phyloP scores from a whole-genome alignment of 23 tunicate genomes.

The Trididemnum miniatum region DNA sequence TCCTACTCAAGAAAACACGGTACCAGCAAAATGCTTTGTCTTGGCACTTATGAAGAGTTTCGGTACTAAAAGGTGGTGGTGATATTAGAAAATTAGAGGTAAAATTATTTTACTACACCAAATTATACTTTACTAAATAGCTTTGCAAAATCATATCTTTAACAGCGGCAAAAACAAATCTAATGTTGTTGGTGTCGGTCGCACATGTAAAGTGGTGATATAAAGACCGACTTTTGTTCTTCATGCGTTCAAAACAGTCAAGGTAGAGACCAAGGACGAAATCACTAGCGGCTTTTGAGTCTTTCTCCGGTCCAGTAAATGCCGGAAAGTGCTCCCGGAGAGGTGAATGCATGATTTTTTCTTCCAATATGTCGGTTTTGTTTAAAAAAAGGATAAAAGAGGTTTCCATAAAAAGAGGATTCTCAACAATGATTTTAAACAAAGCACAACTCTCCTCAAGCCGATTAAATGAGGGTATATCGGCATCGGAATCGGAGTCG shows the following conservation, averaged over 20 bases:
- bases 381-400: constrained; percentile 87
- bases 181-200: constrained; percentile 87
- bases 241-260: constrained; percentile 60
- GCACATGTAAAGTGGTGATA: constrained; percentile 93
- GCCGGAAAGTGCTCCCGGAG: constrained; percentile 69
- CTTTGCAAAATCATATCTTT: constrained; percentile 90
- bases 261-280: constrained; percentile 57
- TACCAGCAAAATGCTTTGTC: too few relatives aligned
- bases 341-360: constrained; percentile 65
- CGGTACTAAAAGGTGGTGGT: too few relatives aligned
- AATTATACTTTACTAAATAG: constrained; percentile 75
- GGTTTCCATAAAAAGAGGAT: constrained; percentile 63
- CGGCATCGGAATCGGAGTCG: constrained; percentile 28
- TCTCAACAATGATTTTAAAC: constrained; percentile 68
- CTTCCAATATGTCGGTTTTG: constrained; percentile 90
- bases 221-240: constrained; percentile 69
- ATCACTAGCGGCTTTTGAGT: constrained; percentile 59
- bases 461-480: constrained; percentile 42
- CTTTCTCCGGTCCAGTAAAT: constrained; percentile 48
- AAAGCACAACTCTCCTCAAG: constrained; percentile 73
- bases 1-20: too few relatives aligned
- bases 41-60: too few relatives aligned
- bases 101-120: constrained; percentile 58
- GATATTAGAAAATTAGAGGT: too few relatives aligned
- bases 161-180: constrained; percentile 90